Evolutionary conservation across 2,113 vertebrate species (phyloP), one percentile per base, ranked within the genome.

Genomic region (Strix aluco): DNA sequence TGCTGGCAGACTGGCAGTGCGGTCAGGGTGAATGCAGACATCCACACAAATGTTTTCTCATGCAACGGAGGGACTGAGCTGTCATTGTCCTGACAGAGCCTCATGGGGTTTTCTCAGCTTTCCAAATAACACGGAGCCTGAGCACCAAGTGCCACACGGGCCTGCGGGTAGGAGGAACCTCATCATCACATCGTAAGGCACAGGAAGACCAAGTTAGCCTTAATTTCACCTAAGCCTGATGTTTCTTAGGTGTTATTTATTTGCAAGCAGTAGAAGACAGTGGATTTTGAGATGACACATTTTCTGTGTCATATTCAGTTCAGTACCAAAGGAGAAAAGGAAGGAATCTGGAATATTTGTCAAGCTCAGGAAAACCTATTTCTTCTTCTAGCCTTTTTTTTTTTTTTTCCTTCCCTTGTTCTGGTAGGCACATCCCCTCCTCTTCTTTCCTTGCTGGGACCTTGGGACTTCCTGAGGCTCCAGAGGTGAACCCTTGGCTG

Each of bases 391-490:
- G 20, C 4, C 5, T 34, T 2, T 51, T 79, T 32, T 59, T 11
- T 26, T 11, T 26, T 44, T 17, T 16, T 25, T 26, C 2, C 17
- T 61, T n/a, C 14, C 30, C 12, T 77, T 49, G 10, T 14, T 52
- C 16, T 72, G 13, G 26, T 49, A 77, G 74, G 7, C 20, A 61
- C 0, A 2, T 52, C 21, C 32, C 8, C 36, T 79, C 27, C 62
- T 75, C 17, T 71, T 29, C 14, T 67, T 84, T 81, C 23, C 4
- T 47, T 38, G 11, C 14, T 72, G 65, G 34, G 36, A 30, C 25
- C 29, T 71, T 0, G 0, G 11, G 36, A 40, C 21, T 52, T 61
- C 49, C 40, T 65, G 62, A 9, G 27, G 4, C 20, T 70, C 22
- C 5, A 1, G 40, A 47, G 17, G 13, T 36, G 42, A 73, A 27